Base-by-base conservation (phyloP, 2,888 invertebrate species). In the Macaria liturata region DNA sequence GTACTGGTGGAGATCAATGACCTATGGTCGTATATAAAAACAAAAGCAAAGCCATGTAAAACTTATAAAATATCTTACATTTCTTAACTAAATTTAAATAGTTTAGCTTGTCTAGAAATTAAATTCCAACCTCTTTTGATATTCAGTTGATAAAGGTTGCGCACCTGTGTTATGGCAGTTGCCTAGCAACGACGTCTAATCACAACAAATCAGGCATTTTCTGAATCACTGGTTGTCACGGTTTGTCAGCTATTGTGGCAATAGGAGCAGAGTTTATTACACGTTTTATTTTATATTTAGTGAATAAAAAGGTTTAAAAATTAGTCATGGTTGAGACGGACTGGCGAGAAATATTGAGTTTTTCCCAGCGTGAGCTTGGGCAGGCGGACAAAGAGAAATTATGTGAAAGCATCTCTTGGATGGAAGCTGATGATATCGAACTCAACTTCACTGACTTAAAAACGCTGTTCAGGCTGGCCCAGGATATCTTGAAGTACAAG, bases 401-500 rank as follows among this genome's bases (percentile, higher is more conserved):
- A 42, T 94, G 93, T 74, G 94, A 94, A 65, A 91, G 85, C 67
- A 80, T 95, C 34, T 92, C 93, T 5, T 94, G 94, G 93, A 93
- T 93, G 82, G 93, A 94, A 71, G 89, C 89, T 1, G 93, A 94
- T 47, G 92, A 93, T 68, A 93, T 94, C 44, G 91, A 93, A 70
- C 75, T 93, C 1, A 93, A 93, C 71, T 83, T 92, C 61, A 83
- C 92, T 32, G 93, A 94, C 74, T 85, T 94, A 51, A 91, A 93
- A 75, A 86, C 86, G 4, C 78, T 95, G 31, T 93, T 95, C 71
- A 89, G 92, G 73, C 79, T 95, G 3, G 87, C 94, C n/a, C 95
- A 95, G 77, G 95, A 95, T 82, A 92, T 95, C 69, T 76, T 95
- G 48, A 94, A 94, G 72, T 93, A 93, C 67, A 95, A 95, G 86